Base-by-base conservation (phyloP, 2,797 vertebrate species). In the Tadarida brasiliensis region DNA sequence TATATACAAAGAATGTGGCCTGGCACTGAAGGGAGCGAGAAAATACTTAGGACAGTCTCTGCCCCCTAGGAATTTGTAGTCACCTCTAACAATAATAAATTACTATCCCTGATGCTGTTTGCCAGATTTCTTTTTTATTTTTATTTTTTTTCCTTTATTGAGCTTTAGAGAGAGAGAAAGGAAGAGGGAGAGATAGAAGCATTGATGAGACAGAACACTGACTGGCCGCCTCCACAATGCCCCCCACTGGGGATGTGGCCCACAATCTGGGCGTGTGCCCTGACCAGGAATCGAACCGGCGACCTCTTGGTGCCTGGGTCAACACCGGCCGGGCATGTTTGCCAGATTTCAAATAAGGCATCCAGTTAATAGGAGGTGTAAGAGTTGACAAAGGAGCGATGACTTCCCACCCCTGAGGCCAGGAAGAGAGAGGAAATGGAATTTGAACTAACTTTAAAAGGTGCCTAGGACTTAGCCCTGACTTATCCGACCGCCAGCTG, bases 21-120 rank as follows among this genome's bases (percentile, higher is more conserved):
- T 83, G 70, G 10, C 39, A 73, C 19, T 26, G 63, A 86, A 89
- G 67, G 7, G 16, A 87, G 26, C 33, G 54, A 82, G 80, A 81
- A 82, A 87, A 67, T 56, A 80, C 26, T 33, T 67, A 35, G 30
- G 76, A 70, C 44, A 71, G 14, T 47, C 33, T 56, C 54, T 68
- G 9, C 19, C 4, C 54, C 20, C 5, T 83, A 87, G 39, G 22
- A 94, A 86, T 65, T 14, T 54, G 14, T 15, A n/a, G 51, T 89
- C 26, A 51, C 24, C n/a, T 35, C 20, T 70, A 87, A 16, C 39
- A 76, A 51, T 12, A 77, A 71, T 77, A 82, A 87, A 24, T 63
- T 78, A 82, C 24, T 30, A 30, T 39, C 30, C 20, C 19, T 57
- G 39, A 90, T 26, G 24, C 35, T 87, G 44, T 63, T 24, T 47